Percentiles rank a stretch among this genome's conserved stretches.
These are phyloP conservation scores for Pteropus rufus DNA, from an alignment of 2,797 vertebrate genomes.

Conservation along the genomic window DNA sequence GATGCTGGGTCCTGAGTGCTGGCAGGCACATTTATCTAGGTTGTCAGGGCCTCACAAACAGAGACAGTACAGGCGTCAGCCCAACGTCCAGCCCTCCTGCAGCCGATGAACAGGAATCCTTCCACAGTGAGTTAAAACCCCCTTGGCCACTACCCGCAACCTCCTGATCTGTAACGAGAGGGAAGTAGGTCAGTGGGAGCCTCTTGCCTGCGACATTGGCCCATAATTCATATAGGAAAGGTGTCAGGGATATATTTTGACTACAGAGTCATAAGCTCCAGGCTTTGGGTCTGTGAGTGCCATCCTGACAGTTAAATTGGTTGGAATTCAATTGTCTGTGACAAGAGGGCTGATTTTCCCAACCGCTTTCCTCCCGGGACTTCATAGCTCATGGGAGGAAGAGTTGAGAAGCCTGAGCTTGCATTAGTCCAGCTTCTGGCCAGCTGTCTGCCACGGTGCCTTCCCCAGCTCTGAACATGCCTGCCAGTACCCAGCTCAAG, in stretches of 20 bases:
- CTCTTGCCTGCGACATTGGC: background rate
- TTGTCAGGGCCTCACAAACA: background rate
- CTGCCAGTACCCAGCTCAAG: background rate
- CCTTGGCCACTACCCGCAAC: background rate
- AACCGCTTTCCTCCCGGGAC: background rate
- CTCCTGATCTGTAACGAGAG: rapidly evolving
- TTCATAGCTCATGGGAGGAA: rapidly evolving
- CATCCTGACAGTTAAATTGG: background rate
- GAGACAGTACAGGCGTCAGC: background rate
- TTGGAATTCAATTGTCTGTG: constrained; percentile 55
- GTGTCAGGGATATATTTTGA: background rate
- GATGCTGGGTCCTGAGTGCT: background rate
- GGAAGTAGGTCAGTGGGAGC: background rate
- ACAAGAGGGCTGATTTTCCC: background rate
- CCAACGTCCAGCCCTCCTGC: rapidly evolving
- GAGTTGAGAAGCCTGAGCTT: background rate
- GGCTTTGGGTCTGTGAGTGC: constrained; percentile 15
- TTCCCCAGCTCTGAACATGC: rapidly evolving
- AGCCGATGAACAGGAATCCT: background rate
- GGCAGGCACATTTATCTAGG: background rate
- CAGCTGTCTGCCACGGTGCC: background rate
- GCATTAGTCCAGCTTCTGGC: rapidly evolving
- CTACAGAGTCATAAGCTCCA: rapidly evolving
- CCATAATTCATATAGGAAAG: rapidly evolving
- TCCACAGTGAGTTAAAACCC: background rate